These are phyloP conservation scores for Zaprionus ornatus DNA, from an alignment of 1,140 invertebrate species.

Conservation along the genomic window DNA sequence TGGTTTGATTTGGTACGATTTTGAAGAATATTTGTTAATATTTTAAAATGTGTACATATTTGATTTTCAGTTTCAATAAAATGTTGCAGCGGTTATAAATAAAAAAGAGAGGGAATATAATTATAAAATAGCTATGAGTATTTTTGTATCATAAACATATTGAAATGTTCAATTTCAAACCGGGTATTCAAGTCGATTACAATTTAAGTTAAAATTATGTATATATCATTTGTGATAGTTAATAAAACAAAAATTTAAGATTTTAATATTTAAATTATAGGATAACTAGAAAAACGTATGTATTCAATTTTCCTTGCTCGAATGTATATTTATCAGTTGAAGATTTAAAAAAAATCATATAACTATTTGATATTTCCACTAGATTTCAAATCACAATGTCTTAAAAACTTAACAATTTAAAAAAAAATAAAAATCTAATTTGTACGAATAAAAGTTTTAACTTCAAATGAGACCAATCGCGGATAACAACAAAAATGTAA, in stretches of 20 bases:
- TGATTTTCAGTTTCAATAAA: constrained; percentile 41
- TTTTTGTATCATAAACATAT: constrained; percentile 26
- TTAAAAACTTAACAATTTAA: constrained; percentile 48
- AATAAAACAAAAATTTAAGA: constrained; percentile 2
- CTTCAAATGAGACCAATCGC: constrained; percentile 71
- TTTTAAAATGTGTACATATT: constrained; percentile 43
- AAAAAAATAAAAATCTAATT: constrained; percentile 59
- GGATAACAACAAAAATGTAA: constrained; percentile 43
- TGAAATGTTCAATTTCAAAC: constrained; percentile 15
- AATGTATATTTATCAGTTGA: not conserved
- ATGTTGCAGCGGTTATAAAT: constrained; percentile 56
- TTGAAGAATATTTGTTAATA: constrained; percentile 39
- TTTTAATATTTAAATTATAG: not conserved
- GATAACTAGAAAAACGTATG: not conserved
- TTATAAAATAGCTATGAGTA: constrained; percentile 60
- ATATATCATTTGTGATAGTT: constrained; percentile 24
- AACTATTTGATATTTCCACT: constrained; percentile 50
- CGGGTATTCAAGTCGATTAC: constrained; percentile 16
- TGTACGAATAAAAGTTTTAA: constrained; percentile 54
- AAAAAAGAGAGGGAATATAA: constrained; percentile 59
- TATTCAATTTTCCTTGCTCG: not conserved
- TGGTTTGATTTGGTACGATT: constrained; percentile 27
- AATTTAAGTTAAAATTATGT: constrained; percentile 32
- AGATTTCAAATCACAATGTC: constrained; percentile 63
- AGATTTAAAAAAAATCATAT: constrained; percentile 15